Evolutionary conservation across 2,113 vertebrate species (phyloP).

Genomic region (Misgurnus mizolepis): DNA sequence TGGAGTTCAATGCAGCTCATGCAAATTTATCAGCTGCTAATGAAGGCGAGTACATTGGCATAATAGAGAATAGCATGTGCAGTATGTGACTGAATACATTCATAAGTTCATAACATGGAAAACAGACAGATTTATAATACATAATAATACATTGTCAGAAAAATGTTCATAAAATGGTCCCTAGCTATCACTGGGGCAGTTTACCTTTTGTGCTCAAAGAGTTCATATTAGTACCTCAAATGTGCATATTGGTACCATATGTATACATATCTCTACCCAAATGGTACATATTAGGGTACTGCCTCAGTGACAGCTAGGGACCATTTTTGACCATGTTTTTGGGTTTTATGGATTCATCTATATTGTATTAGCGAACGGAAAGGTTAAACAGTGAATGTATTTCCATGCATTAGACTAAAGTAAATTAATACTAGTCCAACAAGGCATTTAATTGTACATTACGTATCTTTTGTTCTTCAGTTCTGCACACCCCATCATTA

Average conservation of each 20-base stretch:
- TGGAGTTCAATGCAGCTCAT: slow-evolving; percentile 32
- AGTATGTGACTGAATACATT: slow-evolving; percentile 38
- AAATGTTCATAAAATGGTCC: no score
- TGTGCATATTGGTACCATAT: no score
- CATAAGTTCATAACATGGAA: neutral
- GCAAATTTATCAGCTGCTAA: slow-evolving; percentile 47
- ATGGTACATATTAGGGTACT: no score
- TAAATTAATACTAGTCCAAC: neutral
- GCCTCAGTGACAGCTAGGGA: no score
- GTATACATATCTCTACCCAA: no score
- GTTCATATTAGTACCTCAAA: no score
- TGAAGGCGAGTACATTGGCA: slow-evolving; percentile 42
- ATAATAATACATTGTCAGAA: no score
- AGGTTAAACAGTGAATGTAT: neutral
- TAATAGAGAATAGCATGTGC: slow-evolving; percentile 46
- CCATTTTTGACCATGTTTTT: neutral
- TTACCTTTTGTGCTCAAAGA: no score
- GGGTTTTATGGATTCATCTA: neutral
- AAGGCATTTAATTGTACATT: neutral
- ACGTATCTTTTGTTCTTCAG: no score
- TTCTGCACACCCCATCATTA: neutral
- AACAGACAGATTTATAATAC: no score
- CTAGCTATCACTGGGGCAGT: no score
- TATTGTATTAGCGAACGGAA: neutral
- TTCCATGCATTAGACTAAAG: no score